phyloP scores from a whole-genome alignment of 2,797 vertebrate species.

The Falco columbarius region DNA sequence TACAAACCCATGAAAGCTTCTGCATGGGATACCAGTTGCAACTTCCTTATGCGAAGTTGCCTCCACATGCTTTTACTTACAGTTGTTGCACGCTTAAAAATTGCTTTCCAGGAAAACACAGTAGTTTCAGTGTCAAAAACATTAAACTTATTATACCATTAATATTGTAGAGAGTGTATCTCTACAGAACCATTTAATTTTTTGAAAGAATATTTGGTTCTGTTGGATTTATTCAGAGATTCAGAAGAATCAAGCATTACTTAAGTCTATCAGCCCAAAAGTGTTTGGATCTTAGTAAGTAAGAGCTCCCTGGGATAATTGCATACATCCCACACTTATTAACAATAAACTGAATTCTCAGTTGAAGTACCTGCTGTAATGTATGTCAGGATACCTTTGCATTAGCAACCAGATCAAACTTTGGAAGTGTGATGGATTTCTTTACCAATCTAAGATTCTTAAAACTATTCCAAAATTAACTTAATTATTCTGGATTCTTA shows the following conservation, averaged over 20 bases:
- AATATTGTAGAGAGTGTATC: neutral
- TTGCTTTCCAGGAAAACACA: neutral
- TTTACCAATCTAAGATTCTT: neutral
- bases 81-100: neutral
- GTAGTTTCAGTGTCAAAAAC: neutral
- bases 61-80: neutral
- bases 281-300: neutral
- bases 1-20: neutral
- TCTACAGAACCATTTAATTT: neutral
- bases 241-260: neutral
- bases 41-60: neutral
- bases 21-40: rapidly evolving
- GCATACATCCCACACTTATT: neutral
- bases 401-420: neutral
- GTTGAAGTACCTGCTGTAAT: neutral
- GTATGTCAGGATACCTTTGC: neutral
- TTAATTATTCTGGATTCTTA: neutral
- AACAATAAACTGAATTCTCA: neutral
- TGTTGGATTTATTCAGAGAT: neutral
- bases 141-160: neutral
- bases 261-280: neutral
- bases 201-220: neutral
- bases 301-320: neutral
- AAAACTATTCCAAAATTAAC: neutral
- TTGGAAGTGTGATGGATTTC: neutral